Base-by-base conservation (phyloP, 1,140 invertebrate species). In the Eciton burchellii region DNA sequence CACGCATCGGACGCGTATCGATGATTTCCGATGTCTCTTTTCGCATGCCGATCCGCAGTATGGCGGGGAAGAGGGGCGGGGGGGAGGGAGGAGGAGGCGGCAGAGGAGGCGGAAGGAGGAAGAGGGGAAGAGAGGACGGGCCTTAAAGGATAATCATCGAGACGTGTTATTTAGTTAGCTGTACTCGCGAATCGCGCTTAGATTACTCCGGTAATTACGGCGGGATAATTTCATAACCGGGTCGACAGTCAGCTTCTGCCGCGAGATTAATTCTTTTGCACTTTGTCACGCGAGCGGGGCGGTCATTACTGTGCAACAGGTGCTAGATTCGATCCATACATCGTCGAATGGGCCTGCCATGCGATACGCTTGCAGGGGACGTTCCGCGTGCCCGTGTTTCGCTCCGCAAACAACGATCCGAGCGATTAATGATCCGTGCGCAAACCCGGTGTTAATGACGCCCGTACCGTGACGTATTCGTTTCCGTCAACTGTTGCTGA, bases 251-350 rank as follows among this genome's bases (percentile, higher is more conserved):
- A n/a, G 29, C 74, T 79, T 12, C 63, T 70, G 21, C 29, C 16
- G 2, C 56, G 74, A 56, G 35, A 79, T 45, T 41, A n/a, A 70
- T 21, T 70, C n/a, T 79, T 79, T 68, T 79, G 35, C 63, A 56
- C 49, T 49, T 68, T 70, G 63, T 79, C 63, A 45, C 35, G 74
- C 74, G 52, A 79, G 24, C 24, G 21, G 24, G 70, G 16, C 26
- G 21, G n/a, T 54, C 45, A 45, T 66, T 70, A 57, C 5, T 29
- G 49, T 21, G 49, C 63, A 70, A 79, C 74, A 70, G 74, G 52
- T 79, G 74, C 35, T 79, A n/a, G 74, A 68, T 79, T 68, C 45
- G 41, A 70, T 79, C 63, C 52, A 76, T 45, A 56, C 70, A 79
- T 49, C 63, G 57, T n/a, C n/a, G 16, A 79, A 35, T 26, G 12